phyloP scores from a whole-genome alignment of 1,140 invertebrate genomes.

The Aphelenchoides besseyi region DNA sequence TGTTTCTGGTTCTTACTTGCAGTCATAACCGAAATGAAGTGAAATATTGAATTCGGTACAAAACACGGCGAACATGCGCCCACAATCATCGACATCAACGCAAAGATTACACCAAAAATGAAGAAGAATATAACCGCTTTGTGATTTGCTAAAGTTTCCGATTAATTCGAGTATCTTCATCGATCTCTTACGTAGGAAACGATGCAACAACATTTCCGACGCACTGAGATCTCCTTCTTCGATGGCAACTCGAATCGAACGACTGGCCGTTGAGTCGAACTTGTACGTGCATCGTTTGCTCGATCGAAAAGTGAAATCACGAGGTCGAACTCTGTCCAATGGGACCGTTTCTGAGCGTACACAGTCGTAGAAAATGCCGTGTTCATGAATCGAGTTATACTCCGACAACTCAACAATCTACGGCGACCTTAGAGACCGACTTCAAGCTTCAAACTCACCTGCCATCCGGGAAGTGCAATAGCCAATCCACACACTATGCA shows the following conservation, averaged over 20 bases:
- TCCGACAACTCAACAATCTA: constrained; percentile 45
- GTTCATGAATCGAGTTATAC: constrained; percentile 49
- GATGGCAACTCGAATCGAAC: constrained; percentile 37
- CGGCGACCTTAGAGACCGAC: constrained; percentile 5
- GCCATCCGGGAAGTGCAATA: constrained; percentile 43
- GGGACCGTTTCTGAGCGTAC: constrained; percentile 43
- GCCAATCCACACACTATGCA: constrained; percentile 38
- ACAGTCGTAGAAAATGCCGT: constrained; percentile 56
- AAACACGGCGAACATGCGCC: constrained; percentile 52
- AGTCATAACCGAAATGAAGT: constrained; percentile 45
- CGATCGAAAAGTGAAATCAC: neutral
- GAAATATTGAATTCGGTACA: constrained; percentile 47
- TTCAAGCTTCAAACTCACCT: constrained; percentile 27
- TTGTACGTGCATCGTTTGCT: constrained; percentile 34
- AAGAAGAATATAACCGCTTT: constrained; percentile 57
- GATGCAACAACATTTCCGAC: constrained; percentile 44
- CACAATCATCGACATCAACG: constrained; percentile 53
- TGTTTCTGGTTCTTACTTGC: constrained; percentile 43
- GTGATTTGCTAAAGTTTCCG: constrained; percentile 50
- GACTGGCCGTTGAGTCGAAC: constrained; percentile 30
- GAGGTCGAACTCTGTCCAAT: constrained; percentile 22
- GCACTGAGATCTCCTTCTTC: constrained; percentile 49
- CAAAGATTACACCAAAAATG: constrained; percentile 47
- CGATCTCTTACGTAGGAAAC: constrained; percentile 48
- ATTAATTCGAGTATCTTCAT: constrained; percentile 22